Percentiles rank a stretch among this genome's conserved stretches.
These are phyloP conservation scores for Pseudopodoces humilis DNA, from an alignment of 2,113 vertebrate genomes.

Conservation along the genomic window DNA sequence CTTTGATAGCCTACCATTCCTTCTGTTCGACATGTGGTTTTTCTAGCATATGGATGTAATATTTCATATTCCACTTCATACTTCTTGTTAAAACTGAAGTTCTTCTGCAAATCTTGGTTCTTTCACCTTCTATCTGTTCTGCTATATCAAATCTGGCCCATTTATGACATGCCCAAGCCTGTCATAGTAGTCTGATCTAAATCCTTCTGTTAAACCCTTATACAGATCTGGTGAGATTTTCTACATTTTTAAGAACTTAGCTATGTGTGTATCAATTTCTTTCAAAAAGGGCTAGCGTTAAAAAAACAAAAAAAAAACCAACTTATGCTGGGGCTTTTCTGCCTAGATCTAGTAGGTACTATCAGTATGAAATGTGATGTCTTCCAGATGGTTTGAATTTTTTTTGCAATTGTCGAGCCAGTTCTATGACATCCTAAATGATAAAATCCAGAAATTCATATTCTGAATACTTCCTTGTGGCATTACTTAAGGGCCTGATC, in stretches of 20 bases:
- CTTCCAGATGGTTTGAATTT: constrained; percentile 28
- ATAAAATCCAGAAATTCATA: constrained; percentile 40
- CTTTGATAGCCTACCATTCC: constrained; percentile 57
- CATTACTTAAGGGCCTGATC: constrained; percentile 5
- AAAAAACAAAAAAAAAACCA: background rate
- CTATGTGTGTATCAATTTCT: background rate
- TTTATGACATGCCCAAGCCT: background rate
- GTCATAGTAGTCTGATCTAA: background rate
- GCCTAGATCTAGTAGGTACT: constrained; percentile 19
- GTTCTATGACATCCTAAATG: constrained; percentile 1
- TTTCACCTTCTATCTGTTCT: constrained; percentile 40
- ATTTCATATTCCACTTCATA: constrained; percentile 60
- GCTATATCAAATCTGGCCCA: background rate
- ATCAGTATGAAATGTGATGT: background rate
- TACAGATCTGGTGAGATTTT: background rate
- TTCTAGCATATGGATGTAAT: constrained; percentile 63
- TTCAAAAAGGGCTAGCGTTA: background rate
- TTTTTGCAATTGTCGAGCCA: background rate
- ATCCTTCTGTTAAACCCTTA: background rate
- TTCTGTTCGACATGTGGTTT: constrained; percentile 69
- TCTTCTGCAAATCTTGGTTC: constrained; percentile 20
- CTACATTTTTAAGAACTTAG: constrained; percentile 13
- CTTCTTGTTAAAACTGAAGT: constrained; percentile 45
- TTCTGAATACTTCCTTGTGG: constrained; percentile 6
- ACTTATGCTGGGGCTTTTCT: background rate